Conservation (phyloP, 2,888 invertebrate genomes). For the Microplitis deprimator region DNA sequence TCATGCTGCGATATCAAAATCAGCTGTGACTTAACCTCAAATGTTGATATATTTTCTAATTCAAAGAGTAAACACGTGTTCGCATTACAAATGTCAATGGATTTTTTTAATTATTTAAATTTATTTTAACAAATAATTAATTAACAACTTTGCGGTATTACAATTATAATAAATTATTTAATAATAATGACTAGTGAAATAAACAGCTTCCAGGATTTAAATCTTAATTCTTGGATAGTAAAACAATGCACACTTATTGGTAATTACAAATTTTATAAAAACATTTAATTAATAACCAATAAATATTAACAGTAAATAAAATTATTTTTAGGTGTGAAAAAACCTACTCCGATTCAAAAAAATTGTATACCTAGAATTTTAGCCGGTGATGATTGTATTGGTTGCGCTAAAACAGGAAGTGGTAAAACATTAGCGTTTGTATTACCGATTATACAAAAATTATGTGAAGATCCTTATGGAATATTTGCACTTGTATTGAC, state of each 20-base stretch:
- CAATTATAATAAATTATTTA: not conserved
- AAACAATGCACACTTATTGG: slow-evolving; percentile 81
- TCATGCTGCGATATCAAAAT: no score
- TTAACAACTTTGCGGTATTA: no score
- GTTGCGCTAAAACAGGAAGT: slow-evolving; percentile 97
- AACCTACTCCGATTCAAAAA: slow-evolving; percentile 86
- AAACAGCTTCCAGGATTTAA: slow-evolving; percentile 75
- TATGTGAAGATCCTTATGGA: slow-evolving; percentile 95
- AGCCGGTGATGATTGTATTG: slow-evolving; percentile 89
- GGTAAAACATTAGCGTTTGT: slow-evolving; percentile 99
- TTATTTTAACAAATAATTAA: no score
- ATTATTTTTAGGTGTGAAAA: slow-evolving; percentile 77
- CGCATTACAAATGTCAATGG: no score
- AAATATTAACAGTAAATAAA: slow-evolving; percentile 16
- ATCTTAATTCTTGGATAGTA: slow-evolving; percentile 82
- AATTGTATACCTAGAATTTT: slow-evolving; percentile 87
- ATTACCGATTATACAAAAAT: slow-evolving; percentile 90
- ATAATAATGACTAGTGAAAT: slow-evolving; percentile 45
- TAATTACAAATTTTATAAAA: slow-evolving; percentile 59
- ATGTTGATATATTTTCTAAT: no score
- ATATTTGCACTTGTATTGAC: slow-evolving; percentile 95
- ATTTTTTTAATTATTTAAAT: no score
- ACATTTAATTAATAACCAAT: no score
- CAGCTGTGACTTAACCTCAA: no score
- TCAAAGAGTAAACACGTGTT: no score